A percentile compares a stretch with the other conserved stretches of the same genome.
Conservation (phyloP, 2,797 vertebrate species). For the Arctocebus calabarensis region DNA sequence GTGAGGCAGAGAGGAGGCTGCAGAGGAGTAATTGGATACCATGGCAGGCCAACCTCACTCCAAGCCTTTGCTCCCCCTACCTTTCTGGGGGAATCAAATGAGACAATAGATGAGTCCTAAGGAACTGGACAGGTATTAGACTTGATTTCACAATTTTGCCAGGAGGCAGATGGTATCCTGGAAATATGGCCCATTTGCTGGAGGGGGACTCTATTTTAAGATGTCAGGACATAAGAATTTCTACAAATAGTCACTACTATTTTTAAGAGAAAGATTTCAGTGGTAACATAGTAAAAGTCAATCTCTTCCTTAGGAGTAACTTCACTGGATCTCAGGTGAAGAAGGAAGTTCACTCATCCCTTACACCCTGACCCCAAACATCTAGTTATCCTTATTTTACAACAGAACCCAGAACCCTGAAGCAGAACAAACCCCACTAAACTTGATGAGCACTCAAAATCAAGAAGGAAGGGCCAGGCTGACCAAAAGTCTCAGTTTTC, state of each 20-base stretch:
- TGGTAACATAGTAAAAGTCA: neutral
- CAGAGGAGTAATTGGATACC: neutral
- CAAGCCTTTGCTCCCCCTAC: neutral
- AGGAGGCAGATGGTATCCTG: neutral
- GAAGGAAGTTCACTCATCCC: neutral
- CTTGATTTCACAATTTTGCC: neutral
- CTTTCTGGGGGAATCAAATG: neutral
- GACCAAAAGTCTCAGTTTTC: neutral
- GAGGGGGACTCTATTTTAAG: neutral
- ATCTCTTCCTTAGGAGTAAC: neutral
- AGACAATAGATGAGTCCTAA: neutral
- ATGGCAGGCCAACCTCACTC: neutral
- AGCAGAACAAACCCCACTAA: neutral
- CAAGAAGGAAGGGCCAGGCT: neutral
- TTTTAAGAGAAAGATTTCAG: neutral
- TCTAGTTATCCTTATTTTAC: neutral
- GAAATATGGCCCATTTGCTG: neutral
- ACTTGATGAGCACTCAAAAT: neutral
- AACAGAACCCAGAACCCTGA: neutral
- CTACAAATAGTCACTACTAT: neutral
- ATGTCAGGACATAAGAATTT: neutral
- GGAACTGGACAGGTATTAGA: neutral
- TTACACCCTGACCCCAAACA: no score
- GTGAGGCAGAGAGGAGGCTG: neutral
- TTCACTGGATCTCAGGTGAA: neutral